Conservation (phyloP, 2,888 invertebrate genomes). For the Prosopocoilus inquinatus region DNA sequence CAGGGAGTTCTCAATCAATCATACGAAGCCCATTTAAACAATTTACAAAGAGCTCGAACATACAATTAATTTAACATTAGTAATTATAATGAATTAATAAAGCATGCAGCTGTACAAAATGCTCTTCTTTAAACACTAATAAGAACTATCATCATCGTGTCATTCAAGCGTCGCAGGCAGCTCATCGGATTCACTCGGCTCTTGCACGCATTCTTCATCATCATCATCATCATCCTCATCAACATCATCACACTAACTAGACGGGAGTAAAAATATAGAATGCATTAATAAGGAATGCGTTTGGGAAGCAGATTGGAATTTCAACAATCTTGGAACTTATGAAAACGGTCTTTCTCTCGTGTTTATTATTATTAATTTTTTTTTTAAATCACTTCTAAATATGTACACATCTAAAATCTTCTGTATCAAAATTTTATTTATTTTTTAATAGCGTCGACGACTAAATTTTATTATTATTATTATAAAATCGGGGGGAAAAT, state of each 20-base stretch:
- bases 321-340: neutral
- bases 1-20: constrained; percentile 21
- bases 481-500: too few relatives aligned
- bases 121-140: constrained; percentile 49
- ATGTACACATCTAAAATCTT: neutral
- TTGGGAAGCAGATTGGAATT: constrained; percentile 20
- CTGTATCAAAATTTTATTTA: neutral
- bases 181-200: constrained; percentile 26
- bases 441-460: too few relatives aligned
- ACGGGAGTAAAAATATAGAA: constrained; percentile 45
- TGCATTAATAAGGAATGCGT: constrained; percentile 49
- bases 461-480: too few relatives aligned
- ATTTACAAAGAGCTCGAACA: constrained; percentile 33
- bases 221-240: too few relatives aligned
- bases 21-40: constrained; percentile 32
- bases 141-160: constrained; percentile 31
- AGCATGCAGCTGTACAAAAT: constrained; percentile 52
- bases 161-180: constrained; percentile 17
- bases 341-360: neutral
- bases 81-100: constrained; percentile 43
- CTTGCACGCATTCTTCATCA: constrained; percentile 26
- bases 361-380: too few relatives aligned
- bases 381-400: too few relatives aligned
- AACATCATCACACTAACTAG: constrained; percentile 20
- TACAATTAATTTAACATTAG: constrained; percentile 33